These are phyloP conservation scores for Rousettus madagascariensis DNA, from an alignment of 2,797 vertebrate genomes.

Conservation along the genomic window DNA sequence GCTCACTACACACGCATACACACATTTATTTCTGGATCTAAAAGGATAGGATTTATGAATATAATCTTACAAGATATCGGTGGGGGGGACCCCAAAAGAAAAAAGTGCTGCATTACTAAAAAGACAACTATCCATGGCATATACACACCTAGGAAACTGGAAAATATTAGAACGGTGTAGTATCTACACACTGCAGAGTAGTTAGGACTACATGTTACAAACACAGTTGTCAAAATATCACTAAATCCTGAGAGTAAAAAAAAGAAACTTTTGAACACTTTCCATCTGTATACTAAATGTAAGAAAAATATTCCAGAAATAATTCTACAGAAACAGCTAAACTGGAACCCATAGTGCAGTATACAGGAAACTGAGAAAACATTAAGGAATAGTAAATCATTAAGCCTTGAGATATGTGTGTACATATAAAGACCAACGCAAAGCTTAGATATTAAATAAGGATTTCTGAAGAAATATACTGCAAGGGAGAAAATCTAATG, in stretches of 20 bases:
- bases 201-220: neutral
- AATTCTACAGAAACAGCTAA: neutral
- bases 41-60: neutral
- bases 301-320: neutral
- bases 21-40: neutral
- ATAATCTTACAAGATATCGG: neutral
- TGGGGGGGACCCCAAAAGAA: neutral
- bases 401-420: neutral
- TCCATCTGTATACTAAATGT: neutral
- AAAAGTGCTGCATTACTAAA: neutral
- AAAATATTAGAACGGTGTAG: neutral
- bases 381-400: neutral
- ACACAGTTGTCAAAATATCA: neutral
- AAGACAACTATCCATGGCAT: neutral
- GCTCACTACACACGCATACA: neutral
- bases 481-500: neutral
- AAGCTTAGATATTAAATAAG: neutral
- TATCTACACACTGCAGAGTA: too few species aligned
- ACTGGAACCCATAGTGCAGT: neutral
- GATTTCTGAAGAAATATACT: neutral
- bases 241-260: neutral
- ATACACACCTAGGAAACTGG: neutral
- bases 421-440: neutral
- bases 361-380: neutral
- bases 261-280: neutral